A percentile compares a stretch with the other conserved stretches of the same genome.
Conservation (phyloP, 2,797 vertebrate genomes). For the Takifugu rubripes region DNA sequence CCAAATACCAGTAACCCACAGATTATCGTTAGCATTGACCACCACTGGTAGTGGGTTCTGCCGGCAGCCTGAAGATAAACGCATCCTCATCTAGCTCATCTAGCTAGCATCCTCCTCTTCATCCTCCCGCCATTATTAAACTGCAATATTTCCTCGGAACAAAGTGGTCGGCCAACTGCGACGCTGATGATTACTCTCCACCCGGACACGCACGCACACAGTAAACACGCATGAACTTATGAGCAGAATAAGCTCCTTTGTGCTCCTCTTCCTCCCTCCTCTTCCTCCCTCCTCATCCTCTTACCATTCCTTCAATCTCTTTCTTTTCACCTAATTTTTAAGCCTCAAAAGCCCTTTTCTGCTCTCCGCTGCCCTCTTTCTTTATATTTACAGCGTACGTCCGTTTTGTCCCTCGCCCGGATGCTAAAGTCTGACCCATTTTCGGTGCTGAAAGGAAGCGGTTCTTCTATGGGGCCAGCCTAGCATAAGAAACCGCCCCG, state of each 20-base stretch:
- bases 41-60: too few relatives aligned
- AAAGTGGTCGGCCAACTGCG: not conserved
- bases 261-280: constrained; percentile 16
- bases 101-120: too few relatives aligned
- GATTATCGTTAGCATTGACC: too few relatives aligned
- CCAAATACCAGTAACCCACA: too few relatives aligned
- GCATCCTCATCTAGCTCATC: too few relatives aligned
- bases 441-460: constrained; percentile 26
- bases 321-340: constrained; percentile 36
- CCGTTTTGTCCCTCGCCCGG: constrained; percentile 44
- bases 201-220: not conserved
- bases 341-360: not conserved
- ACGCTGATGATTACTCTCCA: not conserved
- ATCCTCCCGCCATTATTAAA: not conserved
- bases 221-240: constrained; percentile 12
- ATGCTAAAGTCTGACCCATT: constrained; percentile 60
- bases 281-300: constrained; percentile 30
- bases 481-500: constrained; percentile 29
- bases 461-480: constrained; percentile 22
- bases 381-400: constrained; percentile 39
- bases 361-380: constrained; percentile 17
- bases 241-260: constrained; percentile 41
- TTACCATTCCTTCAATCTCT: constrained; percentile 30
- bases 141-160: not conserved
- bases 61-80: too few relatives aligned